These are phyloP conservation scores for Aromia moschata DNA, from an alignment of 2,888 invertebrate species.

Conservation along the genomic window DNA sequence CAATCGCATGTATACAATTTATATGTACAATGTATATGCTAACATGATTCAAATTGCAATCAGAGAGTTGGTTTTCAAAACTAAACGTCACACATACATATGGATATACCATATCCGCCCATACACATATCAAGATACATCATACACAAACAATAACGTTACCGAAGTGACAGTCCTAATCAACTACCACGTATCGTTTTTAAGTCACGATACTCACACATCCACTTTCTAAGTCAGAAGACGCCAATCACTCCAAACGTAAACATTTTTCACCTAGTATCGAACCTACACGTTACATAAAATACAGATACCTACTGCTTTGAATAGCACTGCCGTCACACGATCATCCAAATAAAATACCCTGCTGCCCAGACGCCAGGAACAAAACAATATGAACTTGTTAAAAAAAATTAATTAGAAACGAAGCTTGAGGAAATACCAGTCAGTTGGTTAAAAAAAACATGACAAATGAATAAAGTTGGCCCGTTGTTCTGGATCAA, in stretches of 20 bases:
- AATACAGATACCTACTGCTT: too few relatives aligned
- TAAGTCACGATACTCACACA: background rate
- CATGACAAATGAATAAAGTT: background rate
- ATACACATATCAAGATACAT: background rate
- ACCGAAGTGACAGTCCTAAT: background rate
- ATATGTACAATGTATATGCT: too few relatives aligned
- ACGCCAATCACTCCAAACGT: slow-evolving; percentile 4
- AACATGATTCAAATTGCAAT: too few relatives aligned
- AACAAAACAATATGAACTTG: too few relatives aligned
- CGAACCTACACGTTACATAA: too few relatives aligned
- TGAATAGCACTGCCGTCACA: too few relatives aligned
- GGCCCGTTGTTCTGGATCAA: background rate
- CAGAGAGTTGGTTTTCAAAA: background rate
- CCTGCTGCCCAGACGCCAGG: background rate
- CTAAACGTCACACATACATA: background rate
- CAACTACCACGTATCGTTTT: slow-evolving; percentile 2
- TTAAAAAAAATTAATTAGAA: background rate
- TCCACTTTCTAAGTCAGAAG: background rate
- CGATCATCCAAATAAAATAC: background rate
- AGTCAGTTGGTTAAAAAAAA: background rate
- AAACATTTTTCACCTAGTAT: background rate
- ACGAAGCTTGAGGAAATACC: background rate
- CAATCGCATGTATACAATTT: too few relatives aligned
- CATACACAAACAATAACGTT: background rate
- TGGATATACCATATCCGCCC: background rate